Evolutionary conservation across 2,113 vertebrate species (phyloP).

Genomic region (Damaliscus lunatus): DNA sequence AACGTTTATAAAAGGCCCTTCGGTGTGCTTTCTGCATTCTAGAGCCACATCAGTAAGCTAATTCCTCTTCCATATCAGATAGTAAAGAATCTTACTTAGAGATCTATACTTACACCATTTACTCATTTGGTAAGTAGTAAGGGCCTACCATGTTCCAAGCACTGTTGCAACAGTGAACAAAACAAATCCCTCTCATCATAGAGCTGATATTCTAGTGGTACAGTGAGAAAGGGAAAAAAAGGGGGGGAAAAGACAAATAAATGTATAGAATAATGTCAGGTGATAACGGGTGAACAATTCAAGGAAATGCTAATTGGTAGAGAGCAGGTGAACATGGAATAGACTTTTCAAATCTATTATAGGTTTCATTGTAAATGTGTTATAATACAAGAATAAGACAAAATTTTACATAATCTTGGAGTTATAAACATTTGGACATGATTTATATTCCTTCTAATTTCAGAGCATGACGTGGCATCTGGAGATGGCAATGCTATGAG

Average conservation of each 20-base stretch:
- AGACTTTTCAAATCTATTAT: background rate
- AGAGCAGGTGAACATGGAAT: background rate
- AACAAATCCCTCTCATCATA: background rate
- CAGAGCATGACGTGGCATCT: conserved; percentile 88
- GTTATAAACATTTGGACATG: background rate
- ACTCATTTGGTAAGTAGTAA: background rate
- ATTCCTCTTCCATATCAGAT: background rate
- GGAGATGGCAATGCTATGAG: conserved; percentile 86
- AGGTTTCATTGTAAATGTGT: background rate
- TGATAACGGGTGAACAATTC: background rate
- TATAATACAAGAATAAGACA: background rate
- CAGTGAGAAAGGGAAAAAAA: background rate
- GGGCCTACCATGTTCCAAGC: background rate
- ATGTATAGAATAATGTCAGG: background rate
- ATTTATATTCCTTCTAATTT: conserved; percentile 49
- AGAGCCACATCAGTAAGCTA: background rate
- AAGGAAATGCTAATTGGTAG: background rate
- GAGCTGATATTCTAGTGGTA: background rate
- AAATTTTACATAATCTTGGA: background rate
- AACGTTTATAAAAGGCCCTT: background rate
- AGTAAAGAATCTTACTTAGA: background rate
- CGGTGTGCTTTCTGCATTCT: background rate
- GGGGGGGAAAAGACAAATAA: background rate
- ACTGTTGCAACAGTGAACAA: background rate
- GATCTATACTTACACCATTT: background rate